These are phyloP conservation scores for Papilio xuthus DNA, from an alignment of 1,140 invertebrate genomes.

Conservation along the genomic window DNA sequence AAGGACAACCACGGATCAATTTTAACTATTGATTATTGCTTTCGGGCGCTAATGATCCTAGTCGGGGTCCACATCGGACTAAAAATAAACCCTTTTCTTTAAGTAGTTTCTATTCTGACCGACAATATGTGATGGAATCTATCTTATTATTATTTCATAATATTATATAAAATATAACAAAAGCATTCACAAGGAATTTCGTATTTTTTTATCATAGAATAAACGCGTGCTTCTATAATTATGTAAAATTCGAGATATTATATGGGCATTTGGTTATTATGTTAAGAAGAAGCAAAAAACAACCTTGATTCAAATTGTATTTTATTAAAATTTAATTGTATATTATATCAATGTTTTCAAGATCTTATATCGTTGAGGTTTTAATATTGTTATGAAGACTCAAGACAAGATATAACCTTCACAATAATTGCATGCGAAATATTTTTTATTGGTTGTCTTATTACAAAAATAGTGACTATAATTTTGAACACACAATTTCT, in stretches of 20 bases:
- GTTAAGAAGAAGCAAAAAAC: conserved; percentile 13
- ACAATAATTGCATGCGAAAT: conserved; percentile 12
- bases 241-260: background rate
- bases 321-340: conserved; percentile 18
- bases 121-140: too few species aligned
- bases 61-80: background rate
- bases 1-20: background rate
- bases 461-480: conserved; percentile 2
- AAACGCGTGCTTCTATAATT: background rate
- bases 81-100: too few species aligned
- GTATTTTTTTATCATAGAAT: background rate
- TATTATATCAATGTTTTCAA: conserved; percentile 22
- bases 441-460: background rate
- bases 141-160: background rate
- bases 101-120: too few species aligned
- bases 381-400: conserved; percentile 5
- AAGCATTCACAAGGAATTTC: background rate
- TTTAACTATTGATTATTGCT: background rate
- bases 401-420: conserved; percentile 9
- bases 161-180: background rate
- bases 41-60: background rate
- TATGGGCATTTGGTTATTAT: conserved; percentile 7
- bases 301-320: conserved; percentile 20
- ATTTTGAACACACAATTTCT: background rate
- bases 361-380: background rate